Conservation (phyloP, 30 jellyfish, hydroid and myxozoan genomes). For the Rhopilema esculentum region DNA sequence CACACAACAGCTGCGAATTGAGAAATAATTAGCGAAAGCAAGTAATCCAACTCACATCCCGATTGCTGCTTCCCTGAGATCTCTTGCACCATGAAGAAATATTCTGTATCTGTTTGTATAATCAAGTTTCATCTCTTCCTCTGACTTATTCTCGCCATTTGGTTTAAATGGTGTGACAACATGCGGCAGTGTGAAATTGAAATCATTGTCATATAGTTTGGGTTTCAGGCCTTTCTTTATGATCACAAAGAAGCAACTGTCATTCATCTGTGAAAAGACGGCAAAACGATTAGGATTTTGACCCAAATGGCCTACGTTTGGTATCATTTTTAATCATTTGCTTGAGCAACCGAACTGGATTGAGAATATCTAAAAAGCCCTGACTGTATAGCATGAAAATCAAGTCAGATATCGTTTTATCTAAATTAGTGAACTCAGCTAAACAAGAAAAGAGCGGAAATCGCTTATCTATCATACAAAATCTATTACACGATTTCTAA, state of each 20-base stretch:
- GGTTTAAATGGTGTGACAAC: constrained; percentile 1
- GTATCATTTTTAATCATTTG: no score
- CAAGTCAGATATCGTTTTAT: no score
- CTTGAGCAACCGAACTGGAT: no score
- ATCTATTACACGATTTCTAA: no score
- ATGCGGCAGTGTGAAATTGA: constrained; percentile 53
- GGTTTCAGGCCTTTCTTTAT: constrained; percentile 59
- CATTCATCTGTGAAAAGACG: constrained; percentile 8
- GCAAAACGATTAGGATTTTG: not conserved
- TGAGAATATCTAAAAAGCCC: no score
- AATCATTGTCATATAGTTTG: constrained; percentile 59
- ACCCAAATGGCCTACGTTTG: not conserved
- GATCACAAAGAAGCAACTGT: constrained; percentile 33
- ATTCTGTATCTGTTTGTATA: constrained; percentile 17
- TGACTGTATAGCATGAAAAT: no score
- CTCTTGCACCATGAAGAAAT: constrained; percentile 15
- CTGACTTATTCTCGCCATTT: constrained; percentile 42
- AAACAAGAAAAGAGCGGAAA: no score
- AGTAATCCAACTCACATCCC: constrained; percentile 70
- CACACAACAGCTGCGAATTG: no score
- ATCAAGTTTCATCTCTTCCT: not conserved
- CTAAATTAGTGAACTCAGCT: no score
- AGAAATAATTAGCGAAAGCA: no score
- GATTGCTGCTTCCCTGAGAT: constrained; percentile 42
- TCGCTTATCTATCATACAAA: no score